Conservation (phyloP, 2,113 vertebrate species). For the Passer domesticus region DNA sequence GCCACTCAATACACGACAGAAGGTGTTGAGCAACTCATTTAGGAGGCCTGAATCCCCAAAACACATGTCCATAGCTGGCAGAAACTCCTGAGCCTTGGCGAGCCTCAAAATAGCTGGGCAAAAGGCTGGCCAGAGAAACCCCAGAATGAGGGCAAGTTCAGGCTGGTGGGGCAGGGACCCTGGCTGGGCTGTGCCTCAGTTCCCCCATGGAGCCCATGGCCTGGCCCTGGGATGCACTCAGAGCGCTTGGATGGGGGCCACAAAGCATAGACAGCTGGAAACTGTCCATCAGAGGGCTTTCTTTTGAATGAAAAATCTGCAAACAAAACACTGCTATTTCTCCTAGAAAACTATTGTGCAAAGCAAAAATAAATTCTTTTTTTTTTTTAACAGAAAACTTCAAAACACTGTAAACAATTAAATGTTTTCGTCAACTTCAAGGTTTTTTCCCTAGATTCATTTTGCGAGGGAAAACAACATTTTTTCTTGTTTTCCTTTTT, state of each 20-base stretch:
- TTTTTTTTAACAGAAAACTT: neutral
- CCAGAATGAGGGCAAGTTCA: neutral
- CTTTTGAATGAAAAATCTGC: neutral
- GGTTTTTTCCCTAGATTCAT: neutral
- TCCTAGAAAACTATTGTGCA: neutral
- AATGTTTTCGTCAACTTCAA: neutral
- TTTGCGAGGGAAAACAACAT: neutral
- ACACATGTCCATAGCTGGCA: neutral
- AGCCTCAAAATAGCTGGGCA: neutral
- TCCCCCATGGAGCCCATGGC: neutral
- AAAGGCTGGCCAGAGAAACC: neutral
- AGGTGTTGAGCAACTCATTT: neutral
- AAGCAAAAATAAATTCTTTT: neutral
- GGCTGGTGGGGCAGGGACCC: neutral
- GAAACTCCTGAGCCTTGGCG: neutral
- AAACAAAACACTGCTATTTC: neutral
- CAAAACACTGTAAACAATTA: neutral
- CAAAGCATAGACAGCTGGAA: neutral
- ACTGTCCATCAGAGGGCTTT: neutral
- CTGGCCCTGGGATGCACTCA: neutral
- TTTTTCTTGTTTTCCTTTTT: neutral
- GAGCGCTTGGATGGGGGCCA: neutral
- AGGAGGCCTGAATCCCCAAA: neutral
- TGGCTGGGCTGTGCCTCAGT: neutral
- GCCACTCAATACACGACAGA: neutral